phyloP scores from a whole-genome alignment of 2,797 vertebrate genomes.

The Mastacembelus armatus region DNA sequence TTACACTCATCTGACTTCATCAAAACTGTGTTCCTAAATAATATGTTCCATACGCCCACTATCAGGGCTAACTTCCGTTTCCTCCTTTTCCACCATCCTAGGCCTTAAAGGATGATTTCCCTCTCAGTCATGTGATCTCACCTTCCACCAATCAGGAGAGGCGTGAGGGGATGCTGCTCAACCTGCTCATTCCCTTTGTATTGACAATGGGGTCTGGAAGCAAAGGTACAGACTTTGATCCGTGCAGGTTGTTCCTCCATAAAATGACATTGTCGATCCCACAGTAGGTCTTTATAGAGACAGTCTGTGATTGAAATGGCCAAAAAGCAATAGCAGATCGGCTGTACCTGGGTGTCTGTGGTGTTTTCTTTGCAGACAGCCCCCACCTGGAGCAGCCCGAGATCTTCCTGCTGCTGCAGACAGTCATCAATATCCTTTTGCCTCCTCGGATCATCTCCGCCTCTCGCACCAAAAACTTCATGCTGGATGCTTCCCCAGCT shows the following conservation, averaged over 20 bases:
- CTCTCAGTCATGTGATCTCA: constrained; percentile 98
- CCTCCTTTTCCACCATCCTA: constrained; percentile 59
- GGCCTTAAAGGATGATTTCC: constrained; percentile 99
- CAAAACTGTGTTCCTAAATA: background rate
- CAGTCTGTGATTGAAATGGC: too few species aligned
- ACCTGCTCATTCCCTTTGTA: constrained; percentile 98
- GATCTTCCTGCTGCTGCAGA: constrained; percentile 96
- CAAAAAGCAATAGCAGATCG: too few species aligned
- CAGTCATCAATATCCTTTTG: constrained; percentile 96
- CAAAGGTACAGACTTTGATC: constrained; percentile 92
- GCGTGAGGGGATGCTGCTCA: constrained; percentile 99
- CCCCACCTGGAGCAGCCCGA: constrained; percentile 96
- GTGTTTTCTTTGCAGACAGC: constrained; percentile 88
- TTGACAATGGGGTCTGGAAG: constrained; percentile 98
- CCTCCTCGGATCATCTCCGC: constrained; percentile 98
- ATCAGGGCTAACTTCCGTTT: background rate
- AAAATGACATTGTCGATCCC: too few species aligned
- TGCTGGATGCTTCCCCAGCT: constrained; percentile 97
- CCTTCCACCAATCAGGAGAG: constrained; percentile 99
- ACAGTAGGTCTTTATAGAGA: too few species aligned
- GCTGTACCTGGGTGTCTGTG: constrained; percentile 5
- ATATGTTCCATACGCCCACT: fast-evolving
- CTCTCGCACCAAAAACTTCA: constrained; percentile 98
- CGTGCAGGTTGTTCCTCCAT: too few species aligned
- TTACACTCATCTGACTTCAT: background rate